Percentiles rank a stretch among this genome's conserved stretches.
phyloP scores from a whole-genome alignment of 2,888 invertebrate genomes.

The Norana najaformis region DNA sequence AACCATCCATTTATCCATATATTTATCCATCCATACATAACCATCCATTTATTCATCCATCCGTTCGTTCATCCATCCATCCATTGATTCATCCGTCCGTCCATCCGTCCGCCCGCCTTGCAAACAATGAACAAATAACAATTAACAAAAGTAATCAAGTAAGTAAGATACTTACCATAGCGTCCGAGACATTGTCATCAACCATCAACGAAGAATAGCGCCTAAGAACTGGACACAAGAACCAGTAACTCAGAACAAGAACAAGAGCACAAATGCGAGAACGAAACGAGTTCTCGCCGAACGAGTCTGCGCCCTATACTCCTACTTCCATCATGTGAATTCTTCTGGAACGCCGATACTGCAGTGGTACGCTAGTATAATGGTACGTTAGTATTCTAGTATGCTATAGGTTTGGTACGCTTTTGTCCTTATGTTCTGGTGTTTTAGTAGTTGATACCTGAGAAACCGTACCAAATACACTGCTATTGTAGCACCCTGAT shows the following conservation, averaged over 20 bases:
- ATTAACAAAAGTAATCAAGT: neutral
- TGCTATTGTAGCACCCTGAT: neutral
- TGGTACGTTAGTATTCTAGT: neutral
- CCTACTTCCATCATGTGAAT: neutral
- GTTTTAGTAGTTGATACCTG: neutral
- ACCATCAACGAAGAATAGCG: neutral
- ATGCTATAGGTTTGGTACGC: no score
- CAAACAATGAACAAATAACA: neutral
- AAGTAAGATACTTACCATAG: neutral
- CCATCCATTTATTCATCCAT: neutral
- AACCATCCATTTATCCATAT: no score
- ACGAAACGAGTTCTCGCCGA: neutral
- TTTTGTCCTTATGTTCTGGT: neutral
- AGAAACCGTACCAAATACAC: neutral
- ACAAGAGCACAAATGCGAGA: neutral
- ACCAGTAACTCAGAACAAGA: neutral
- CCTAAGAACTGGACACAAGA: neutral
- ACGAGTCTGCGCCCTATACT: neutral
- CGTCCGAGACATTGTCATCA: neutral
- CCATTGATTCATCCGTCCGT: neutral
- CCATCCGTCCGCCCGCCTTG: no score
- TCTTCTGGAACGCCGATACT: neutral
- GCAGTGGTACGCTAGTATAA: neutral
- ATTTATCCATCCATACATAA: neutral
- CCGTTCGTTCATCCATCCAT: neutral